Percentiles rank a stretch among this genome's conserved stretches.
Conservation (phyloP, 2,888 invertebrate genomes). For the Cryptocephalus primarius region DNA sequence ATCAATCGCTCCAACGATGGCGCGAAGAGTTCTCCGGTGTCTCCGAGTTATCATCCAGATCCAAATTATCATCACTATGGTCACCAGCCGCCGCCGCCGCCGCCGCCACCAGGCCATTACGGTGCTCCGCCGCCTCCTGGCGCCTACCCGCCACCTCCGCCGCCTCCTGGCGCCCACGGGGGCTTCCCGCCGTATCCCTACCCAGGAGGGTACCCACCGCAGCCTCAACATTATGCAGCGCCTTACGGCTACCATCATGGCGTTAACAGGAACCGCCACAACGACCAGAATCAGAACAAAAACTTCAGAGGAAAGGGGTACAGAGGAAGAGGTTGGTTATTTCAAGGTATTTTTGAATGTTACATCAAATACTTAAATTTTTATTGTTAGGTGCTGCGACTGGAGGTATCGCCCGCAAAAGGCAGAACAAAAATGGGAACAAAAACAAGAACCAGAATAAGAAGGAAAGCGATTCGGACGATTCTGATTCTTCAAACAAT, state of each 20-base stretch:
- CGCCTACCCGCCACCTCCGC: slow-evolving; percentile 7
- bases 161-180: background rate
- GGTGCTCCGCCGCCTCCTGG: slow-evolving; percentile 2
- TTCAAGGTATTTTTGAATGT: background rate
- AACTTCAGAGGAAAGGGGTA: too few species aligned
- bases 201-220: too few species aligned
- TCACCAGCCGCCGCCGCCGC: background rate
- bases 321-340: too few species aligned
- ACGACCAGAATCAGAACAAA: background rate
- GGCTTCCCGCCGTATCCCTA: background rate
- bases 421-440: slow-evolving; percentile 2
- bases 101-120: background rate
- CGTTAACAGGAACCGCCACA: background rate
- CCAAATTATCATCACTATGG: background rate
- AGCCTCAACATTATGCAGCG: too few species aligned
- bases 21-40: background rate
- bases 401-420: slow-evolving; percentile 3
- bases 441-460: slow-evolving; percentile 4
- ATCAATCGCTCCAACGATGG: too few species aligned
- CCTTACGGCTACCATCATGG: slow-evolving; percentile 2
- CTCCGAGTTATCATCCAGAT: background rate
- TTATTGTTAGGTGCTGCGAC: too few species aligned
- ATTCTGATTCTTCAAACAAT: slow-evolving; percentile 5
- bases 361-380: too few species aligned
- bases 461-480: slow-evolving; percentile 1